Base-by-base conservation (phyloP, 64 coral and sea anemone species). In the Montipora foliosa region DNA sequence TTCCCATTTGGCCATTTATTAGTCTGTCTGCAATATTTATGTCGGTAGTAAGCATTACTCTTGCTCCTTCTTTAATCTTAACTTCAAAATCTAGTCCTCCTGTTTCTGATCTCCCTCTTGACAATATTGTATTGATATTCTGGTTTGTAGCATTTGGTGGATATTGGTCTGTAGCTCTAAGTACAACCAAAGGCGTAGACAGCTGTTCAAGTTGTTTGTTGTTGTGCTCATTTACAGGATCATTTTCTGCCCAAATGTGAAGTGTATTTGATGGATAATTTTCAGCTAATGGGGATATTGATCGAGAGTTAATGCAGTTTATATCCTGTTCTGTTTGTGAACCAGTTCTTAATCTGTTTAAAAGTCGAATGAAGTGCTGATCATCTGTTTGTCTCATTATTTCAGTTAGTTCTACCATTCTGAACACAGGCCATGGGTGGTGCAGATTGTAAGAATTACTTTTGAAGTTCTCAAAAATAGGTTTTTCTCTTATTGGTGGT, bases 211-310 rank as follows among this genome's bases (percentile, higher is more conserved):
- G 77, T 80, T 68, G 58, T 46, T 15, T 80, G 17, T 48, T 49
- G 64, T 90, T 90, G 58, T 90, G 51, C 8, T 49, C 51, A 53
- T 74, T 53, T 8, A 88, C 84, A 71, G 84, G 84, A 47, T 67
- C 55, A 91, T 91, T 91, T 91, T 91, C 89, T 70, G 89, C 89
- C 89, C 89, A 91, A 21, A 91, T 82, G 47, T 91, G 78, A 21
- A 91, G 78, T 71, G 78, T 57, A 45, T 48, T 81, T 66, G 61
- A 66, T 66, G 61, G 61, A 66, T 66, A 66, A 66, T 66, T 66
- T 66, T 66, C 61, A 66, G 61, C 61, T 66, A 66, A 66, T 66
- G 61, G 61, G 61, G 61, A 66, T 66, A 66, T 66, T 66, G 61
- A 66, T 66, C 10, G 61, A 13, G 61, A 66, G 61, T 4, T 66